Base-by-base conservation (phyloP, 2,113 vertebrate species). In the Aspidoscelis tigris region DNA sequence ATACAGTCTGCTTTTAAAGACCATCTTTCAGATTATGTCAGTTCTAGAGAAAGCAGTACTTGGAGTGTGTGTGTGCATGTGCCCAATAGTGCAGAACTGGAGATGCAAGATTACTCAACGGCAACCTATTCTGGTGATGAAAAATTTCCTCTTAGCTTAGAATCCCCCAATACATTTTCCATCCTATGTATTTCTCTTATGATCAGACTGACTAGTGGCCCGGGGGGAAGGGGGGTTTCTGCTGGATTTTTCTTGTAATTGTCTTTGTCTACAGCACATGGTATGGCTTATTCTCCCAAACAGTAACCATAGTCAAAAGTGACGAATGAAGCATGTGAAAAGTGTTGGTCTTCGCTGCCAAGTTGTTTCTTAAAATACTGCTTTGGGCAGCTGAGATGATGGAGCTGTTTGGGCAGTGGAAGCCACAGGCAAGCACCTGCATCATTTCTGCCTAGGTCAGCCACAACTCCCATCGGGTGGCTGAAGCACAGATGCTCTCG, bases 131-230 rank as follows among this genome's bases (percentile, higher is more conserved):
- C 0, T 84, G 88, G 86, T 94, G 92, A 93, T 89, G 82, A 93
- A 33, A 92, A 86, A 88, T 90, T 90, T 90, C 93, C 91, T 92
- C 55, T 79, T 86, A 77, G 43, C 84, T 92, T 86, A 95, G 94
- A 93, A 93, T 1, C 76, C 83, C 72, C 88, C 90, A 90, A 89
- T 50, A 58, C 80, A 80, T 87, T 86, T 94, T 94, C 93, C 93
- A 88, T 58, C 82, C 69, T 84, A 91, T 33, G 33, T 65, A 43
- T 41, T 85, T 79, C 87, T 88, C 82, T 82, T 89, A 53, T 76
- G 81, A 83, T 80, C 77, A 85, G n/a, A 74, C 58, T 66, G 77
- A 80, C 77, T 55, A n/a, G 43, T 53, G 70, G 65, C 41, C n/a
- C 44, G 74, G 83, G 83, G 83, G 72, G 33, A 33, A 33, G 33